These are phyloP conservation scores for Cryptus armator DNA, from an alignment of 2,888 invertebrate genomes.

Conservation along the genomic window DNA sequence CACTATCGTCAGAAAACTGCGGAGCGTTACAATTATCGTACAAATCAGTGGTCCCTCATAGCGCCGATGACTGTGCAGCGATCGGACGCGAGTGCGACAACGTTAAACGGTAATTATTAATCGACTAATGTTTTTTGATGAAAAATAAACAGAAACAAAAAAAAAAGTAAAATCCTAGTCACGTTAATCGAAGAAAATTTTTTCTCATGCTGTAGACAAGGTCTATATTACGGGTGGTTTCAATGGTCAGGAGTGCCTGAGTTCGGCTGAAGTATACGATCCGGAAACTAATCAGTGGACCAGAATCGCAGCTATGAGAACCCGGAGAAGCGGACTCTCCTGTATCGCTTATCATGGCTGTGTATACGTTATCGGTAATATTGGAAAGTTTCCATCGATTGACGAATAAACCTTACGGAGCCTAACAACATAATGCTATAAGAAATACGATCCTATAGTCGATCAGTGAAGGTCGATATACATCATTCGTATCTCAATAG, in stretches of 20 bases:
- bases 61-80: conserved; percentile 95
- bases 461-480: neutral
- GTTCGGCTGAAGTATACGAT: conserved; percentile 93
- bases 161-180: neutral
- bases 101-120: conserved; percentile 88
- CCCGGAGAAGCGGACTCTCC: conserved; percentile 95
- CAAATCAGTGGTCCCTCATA: conserved; percentile 95
- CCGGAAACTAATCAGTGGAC: conserved; percentile 94
- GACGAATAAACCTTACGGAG: neutral
- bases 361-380: conserved; percentile 87
- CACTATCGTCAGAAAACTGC: conserved; percentile 94
- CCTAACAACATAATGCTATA: neutral
- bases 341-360: conserved; percentile 94
- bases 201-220: conserved; percentile 86
- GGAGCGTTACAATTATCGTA: conserved; percentile 93
- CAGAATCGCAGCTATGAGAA: conserved; percentile 93
- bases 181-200: neutral
- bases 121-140: neutral
- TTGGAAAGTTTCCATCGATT: neutral
- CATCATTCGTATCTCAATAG: neutral
- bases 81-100: conserved; percentile 96
- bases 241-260: conserved; percentile 96
- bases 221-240: conserved; percentile 95
- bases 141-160: neutral
- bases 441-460: neutral